These are phyloP conservation scores for Noturus placidus DNA, from an alignment of 2,113 vertebrate genomes.

Conservation along the genomic window DNA sequence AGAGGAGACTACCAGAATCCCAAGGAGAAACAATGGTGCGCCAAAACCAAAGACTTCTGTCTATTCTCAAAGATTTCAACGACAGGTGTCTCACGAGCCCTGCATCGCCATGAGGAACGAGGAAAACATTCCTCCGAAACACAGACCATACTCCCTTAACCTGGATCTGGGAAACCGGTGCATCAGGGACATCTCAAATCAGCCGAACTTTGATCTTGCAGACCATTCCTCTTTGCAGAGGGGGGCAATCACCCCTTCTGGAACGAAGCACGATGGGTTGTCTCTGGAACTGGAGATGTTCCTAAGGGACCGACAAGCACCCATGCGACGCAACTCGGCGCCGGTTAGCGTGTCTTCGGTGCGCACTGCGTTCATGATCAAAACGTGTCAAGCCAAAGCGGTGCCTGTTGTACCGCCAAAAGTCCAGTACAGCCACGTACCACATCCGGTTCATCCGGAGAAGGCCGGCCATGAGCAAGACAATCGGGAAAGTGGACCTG, in stretches of 20 bases:
- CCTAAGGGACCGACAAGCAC: slow-evolving; percentile 68
- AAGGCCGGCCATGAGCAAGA: slow-evolving; percentile 56
- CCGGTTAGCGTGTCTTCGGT: slow-evolving; percentile 91
- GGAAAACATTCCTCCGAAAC: slow-evolving; percentile 59
- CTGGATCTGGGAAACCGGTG: slow-evolving; percentile 69
- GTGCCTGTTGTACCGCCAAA: slow-evolving; percentile 93
- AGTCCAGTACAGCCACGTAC: slow-evolving; percentile 93
- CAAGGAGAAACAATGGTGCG: slow-evolving; percentile 53
- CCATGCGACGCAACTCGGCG: slow-evolving; percentile 87
- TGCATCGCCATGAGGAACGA: slow-evolving; percentile 59
- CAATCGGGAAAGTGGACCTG: slow-evolving; percentile 10
- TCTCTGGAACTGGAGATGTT: slow-evolving; percentile 72
- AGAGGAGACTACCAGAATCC: slow-evolving; percentile 52
- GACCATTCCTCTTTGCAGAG: slow-evolving; percentile 56
- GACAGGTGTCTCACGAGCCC: slow-evolving; percentile 70
- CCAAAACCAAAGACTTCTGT: slow-evolving; percentile 62
- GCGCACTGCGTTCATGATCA: slow-evolving; percentile 93
- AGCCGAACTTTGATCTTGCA: slow-evolving; percentile 59
- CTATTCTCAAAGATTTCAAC: slow-evolving; percentile 64
- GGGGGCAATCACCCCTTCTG: slow-evolving; percentile 52
- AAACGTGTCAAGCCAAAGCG: slow-evolving; percentile 91
- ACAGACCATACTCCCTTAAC: slow-evolving; percentile 74
- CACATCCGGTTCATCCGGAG: slow-evolving; percentile 76
- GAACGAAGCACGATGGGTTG: slow-evolving; percentile 52
- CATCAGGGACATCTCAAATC: slow-evolving; percentile 74